Percentiles rank a stretch among this genome's conserved stretches.
phyloP scores from a whole-genome alignment of 2,888 invertebrate genomes.

The Zhuqinia jingwanae region DNA sequence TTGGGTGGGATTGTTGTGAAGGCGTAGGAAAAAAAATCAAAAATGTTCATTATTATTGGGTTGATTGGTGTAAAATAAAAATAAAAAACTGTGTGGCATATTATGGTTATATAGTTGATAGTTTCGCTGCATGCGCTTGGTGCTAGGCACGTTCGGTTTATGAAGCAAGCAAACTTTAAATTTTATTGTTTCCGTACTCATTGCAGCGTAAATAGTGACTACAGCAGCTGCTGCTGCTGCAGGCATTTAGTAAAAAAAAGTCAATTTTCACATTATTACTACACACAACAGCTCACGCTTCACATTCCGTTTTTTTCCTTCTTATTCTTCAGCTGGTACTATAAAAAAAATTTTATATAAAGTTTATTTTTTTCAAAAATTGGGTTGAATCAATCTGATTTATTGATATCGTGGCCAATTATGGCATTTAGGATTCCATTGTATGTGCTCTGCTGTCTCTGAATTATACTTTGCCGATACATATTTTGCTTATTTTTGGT shows the following conservation, averaged over 20 bases:
- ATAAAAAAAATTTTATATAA: conserved; percentile 6
- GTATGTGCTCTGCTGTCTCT: not conserved
- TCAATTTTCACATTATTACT: conserved; percentile 20
- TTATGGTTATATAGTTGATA: no score
- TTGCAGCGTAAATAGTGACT: not conserved
- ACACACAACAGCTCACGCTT: conserved; percentile 30
- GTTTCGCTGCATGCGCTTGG: not conserved
- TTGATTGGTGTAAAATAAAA: not conserved
- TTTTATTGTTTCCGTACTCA: conserved; percentile 8
- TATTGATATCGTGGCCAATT: conserved; percentile 42
- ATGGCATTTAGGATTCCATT: not conserved
- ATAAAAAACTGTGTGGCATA: not conserved
- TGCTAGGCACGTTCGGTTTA: conserved; percentile 25
- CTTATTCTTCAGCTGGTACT: conserved; percentile 21
- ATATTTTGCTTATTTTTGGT: not conserved
- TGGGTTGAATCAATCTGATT: conserved; percentile 45
- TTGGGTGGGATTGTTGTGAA: conserved; percentile 28
- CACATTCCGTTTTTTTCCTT: not conserved
- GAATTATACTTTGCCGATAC: not conserved
- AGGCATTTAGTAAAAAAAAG: conserved; percentile 30
- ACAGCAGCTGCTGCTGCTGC: conserved; percentile 14
- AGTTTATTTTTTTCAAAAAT: conserved; percentile 34
- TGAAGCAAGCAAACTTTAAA: not conserved
- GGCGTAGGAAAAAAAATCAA: conserved; percentile 23
- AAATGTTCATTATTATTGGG: conserved; percentile 30